Percentiles rank a stretch among this genome's conserved stretches.
Evolutionary conservation across 2,888 invertebrate species (phyloP).

Genomic region (Antheraea assamensis): DNA sequence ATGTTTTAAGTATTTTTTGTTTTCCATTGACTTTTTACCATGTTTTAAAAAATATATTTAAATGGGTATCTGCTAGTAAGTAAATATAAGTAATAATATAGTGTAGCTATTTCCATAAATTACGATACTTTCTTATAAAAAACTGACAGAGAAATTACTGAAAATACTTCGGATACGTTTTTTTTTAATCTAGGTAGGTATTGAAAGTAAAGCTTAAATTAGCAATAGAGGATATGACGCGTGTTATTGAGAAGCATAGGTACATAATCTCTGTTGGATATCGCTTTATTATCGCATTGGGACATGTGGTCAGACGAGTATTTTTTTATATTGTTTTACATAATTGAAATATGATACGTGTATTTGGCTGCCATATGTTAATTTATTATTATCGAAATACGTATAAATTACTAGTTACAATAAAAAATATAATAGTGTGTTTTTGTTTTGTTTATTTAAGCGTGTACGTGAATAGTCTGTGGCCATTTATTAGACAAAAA

Average conservation of each 20-base stretch:
- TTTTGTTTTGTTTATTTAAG: not conserved
- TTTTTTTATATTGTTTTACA: not conserved
- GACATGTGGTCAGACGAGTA: not conserved
- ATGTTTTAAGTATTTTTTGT: too few relatives aligned
- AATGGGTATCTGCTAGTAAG: too few relatives aligned
- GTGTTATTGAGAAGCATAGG: not conserved
- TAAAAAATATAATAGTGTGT: not conserved
- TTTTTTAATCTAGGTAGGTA: not conserved
- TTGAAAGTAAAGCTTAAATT: not conserved
- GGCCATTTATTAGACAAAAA: slow-evolving; percentile 37
- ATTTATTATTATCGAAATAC: not conserved
- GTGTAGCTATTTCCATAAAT: too few relatives aligned
- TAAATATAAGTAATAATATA: too few relatives aligned
- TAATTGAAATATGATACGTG: not conserved
- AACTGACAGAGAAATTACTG: too few relatives aligned
- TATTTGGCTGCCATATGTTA: not conserved
- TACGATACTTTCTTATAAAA: too few relatives aligned
- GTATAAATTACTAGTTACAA: not conserved
- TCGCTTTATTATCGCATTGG: not conserved
- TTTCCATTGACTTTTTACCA: too few relatives aligned
- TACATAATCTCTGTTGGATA: not conserved
- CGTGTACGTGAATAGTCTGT: slow-evolving; percentile 33
- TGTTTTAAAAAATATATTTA: too few relatives aligned
- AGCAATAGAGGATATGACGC: not conserved
- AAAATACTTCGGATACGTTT: too few relatives aligned